Conservation (phyloP, 2,888 invertebrate genomes). For the Drosophila cognata region DNA sequence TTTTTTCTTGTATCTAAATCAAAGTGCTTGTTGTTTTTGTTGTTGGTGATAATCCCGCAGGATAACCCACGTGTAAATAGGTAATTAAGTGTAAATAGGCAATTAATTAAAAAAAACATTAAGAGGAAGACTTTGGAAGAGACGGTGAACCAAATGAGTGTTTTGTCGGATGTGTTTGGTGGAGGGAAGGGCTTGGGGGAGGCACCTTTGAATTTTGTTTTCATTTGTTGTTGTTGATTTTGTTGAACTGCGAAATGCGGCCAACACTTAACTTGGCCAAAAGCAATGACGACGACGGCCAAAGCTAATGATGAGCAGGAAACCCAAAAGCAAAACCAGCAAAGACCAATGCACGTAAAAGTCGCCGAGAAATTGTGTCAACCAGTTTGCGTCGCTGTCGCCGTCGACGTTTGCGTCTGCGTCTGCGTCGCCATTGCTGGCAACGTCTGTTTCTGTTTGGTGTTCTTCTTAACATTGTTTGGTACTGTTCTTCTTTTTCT, state of each 20-base stretch:
- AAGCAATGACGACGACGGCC: constrained; percentile 27
- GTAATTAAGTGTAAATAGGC: constrained; percentile 51
- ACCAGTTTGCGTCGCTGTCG: constrained; percentile 64
- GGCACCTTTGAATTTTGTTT: constrained; percentile 2
- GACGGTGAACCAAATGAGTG: background rate
- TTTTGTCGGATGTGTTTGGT: background rate
- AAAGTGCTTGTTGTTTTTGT: constrained; percentile 28
- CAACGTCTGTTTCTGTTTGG: constrained; percentile 34
- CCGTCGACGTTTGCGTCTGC: background rate
- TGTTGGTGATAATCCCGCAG: constrained; percentile 31
- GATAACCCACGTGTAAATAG: constrained; percentile 51
- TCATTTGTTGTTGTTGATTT: constrained; percentile 9
- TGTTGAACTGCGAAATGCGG: constrained; percentile 56
- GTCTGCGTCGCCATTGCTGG: constrained; percentile 25
- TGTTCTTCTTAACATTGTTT: constrained; percentile 48
- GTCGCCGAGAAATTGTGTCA: constrained; percentile 80
- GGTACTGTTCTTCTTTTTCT: constrained; percentile 17
- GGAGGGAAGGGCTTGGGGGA: background rate
- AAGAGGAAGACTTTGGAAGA: background rate
- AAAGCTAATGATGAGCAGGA: constrained; percentile 49
- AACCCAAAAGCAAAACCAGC: constrained; percentile 53
- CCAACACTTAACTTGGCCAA: constrained; percentile 58
- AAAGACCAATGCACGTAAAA: constrained; percentile 69
- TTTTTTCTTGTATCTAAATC: constrained; percentile 19
- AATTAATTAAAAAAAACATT: constrained; percentile 26